These are phyloP conservation scores for Pterocles orientalis DNA, from an alignment of 2,113 vertebrate species.

Conservation along the genomic window DNA sequence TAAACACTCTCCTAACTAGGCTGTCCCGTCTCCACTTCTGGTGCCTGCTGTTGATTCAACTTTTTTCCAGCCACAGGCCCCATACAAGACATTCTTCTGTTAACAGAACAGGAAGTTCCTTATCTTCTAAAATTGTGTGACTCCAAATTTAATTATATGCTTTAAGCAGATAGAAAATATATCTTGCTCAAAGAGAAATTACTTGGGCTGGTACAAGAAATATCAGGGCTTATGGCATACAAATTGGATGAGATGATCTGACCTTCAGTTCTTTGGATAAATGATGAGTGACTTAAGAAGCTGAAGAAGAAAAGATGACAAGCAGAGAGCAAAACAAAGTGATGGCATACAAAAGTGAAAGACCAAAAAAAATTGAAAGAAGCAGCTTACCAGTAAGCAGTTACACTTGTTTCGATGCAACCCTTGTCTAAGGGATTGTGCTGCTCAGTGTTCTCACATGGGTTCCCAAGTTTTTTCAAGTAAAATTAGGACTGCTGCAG, in stretches of 20 bases:
- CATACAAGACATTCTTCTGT: background rate
- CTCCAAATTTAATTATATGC: constrained; percentile 26
- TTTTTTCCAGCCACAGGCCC: background rate
- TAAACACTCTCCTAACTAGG: background rate
- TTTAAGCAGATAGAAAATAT: background rate
- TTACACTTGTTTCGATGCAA: background rate
- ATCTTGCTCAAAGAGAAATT: constrained; percentile 23
- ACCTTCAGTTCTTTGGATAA: background rate
- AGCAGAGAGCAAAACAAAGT: background rate
- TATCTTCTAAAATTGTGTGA: constrained; percentile 18
- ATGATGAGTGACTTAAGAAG: background rate
- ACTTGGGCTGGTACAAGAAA: constrained; percentile 15
- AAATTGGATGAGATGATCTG: background rate
- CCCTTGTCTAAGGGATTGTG: background rate
- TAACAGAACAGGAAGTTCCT: constrained; percentile 46
- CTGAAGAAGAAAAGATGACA: background rate
- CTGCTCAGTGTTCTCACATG: background rate
- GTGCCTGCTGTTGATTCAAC: background rate
- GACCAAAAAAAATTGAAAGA: background rate
- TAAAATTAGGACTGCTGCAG: constrained; percentile 22
- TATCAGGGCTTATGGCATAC: background rate
- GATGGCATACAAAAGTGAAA: background rate
- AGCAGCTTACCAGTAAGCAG: background rate
- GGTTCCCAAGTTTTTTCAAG: background rate
- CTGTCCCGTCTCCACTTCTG: background rate